A percentile compares a stretch with the other conserved stretches of the same genome.
These are phyloP conservation scores for Drosophila bifasciata DNA, from an alignment of 1,140 invertebrate species.

Conservation along the genomic window DNA sequence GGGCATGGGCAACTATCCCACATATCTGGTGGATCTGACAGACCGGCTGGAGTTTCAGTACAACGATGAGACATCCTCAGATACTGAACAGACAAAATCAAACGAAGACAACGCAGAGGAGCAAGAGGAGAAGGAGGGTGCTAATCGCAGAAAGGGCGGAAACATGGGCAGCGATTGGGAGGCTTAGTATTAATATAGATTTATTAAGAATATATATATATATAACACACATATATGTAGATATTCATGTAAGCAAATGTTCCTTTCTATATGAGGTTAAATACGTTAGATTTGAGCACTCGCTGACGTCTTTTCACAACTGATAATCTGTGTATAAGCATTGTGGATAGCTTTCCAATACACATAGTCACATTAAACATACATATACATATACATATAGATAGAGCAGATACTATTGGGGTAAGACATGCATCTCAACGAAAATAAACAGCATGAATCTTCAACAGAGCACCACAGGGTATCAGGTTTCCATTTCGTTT, in stretches of 20 bases:
- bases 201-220: constrained; percentile 52
- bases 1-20: constrained; percentile 88
- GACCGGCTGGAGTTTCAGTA: constrained; percentile 85
- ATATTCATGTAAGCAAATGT: constrained; percentile 63
- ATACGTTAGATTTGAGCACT: constrained; percentile 60
- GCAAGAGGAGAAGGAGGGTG: neutral
- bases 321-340: constrained; percentile 32
- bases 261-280: constrained; percentile 47
- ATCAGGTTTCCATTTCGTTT: constrained; percentile 50
- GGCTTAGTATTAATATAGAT: constrained; percentile 33
- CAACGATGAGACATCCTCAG: neutral
- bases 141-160: no score
- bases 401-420: constrained; percentile 10
- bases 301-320: constrained; percentile 38
- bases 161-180: no score
- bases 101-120: neutral
- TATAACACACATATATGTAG: constrained; percentile 54
- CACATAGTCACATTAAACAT: constrained; percentile 33
- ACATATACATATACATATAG: constrained; percentile 36
- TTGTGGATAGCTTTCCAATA: constrained; percentile 29
- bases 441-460: constrained; percentile 35
- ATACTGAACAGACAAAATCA: neutral
- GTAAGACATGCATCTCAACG: constrained; percentile 38
- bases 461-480: constrained; percentile 31
- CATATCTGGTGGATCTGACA: constrained; percentile 89